phyloP scores from a whole-genome alignment of 2,113 vertebrate species.

The Pachyramphus minor region DNA sequence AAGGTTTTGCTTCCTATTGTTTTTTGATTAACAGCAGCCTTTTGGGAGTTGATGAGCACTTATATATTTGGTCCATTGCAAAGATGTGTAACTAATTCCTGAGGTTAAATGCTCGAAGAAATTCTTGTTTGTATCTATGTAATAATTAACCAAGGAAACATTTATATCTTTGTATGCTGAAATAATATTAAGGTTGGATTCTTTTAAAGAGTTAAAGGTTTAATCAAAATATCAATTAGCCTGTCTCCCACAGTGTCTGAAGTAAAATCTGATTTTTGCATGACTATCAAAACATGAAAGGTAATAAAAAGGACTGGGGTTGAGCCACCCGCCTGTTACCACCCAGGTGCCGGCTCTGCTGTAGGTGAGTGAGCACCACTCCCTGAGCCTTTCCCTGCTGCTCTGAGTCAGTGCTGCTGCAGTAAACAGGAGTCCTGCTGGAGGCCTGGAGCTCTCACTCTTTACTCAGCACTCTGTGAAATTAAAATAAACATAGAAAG shows the following conservation, averaged over 20 bases:
- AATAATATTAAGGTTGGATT: neutral
- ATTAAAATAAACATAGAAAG: constrained; percentile 28
- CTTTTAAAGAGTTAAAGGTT: neutral
- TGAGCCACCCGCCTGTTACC: neutral
- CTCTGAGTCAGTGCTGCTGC: neutral
- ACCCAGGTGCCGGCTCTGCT: neutral
- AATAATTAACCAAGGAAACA: neutral
- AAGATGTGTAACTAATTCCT: neutral
- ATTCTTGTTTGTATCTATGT: neutral
- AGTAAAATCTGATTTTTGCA: neutral
- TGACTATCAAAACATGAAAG: neutral
- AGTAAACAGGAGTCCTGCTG: neutral
- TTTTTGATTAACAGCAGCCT: neutral
- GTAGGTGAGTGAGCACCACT: neutral
- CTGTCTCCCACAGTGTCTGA: neutral
- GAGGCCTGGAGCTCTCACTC: neutral
- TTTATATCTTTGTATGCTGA: neutral
- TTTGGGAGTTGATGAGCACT: neutral
- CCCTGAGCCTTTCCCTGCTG: neutral
- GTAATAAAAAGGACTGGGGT: neutral
- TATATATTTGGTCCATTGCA: neutral
- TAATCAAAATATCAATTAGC: neutral
- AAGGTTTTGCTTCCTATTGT: neutral
- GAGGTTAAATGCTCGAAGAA: neutral
- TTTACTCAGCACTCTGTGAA: neutral